These are phyloP conservation scores for Trichogramma pretiosum DNA, from an alignment of 1,140 invertebrate genomes.

Conservation along the genomic window DNA sequence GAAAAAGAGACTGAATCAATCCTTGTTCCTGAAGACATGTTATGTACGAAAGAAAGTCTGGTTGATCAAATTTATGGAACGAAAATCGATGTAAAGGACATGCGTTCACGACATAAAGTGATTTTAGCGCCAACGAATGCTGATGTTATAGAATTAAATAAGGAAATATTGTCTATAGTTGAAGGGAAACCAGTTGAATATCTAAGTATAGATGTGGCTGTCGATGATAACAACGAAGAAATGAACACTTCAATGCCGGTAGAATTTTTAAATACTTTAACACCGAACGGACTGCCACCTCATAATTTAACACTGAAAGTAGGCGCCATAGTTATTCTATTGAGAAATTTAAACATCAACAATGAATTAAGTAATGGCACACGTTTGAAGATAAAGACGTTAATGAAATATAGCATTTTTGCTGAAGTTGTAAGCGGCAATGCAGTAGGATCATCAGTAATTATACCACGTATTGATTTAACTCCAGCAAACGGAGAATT, in stretches of 20 bases:
- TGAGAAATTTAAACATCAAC: slow-evolving; percentile 37
- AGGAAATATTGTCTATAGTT: slow-evolving; percentile 2
- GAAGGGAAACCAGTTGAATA: background rate
- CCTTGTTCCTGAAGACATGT: no score
- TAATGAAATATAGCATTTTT: slow-evolving; percentile 37
- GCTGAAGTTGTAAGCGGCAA: slow-evolving; percentile 37
- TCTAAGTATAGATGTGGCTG: slow-evolving; percentile 3
- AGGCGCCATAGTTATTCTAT: slow-evolving; percentile 9
- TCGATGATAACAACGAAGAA: background rate
- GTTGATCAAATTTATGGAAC: slow-evolving; percentile 4
- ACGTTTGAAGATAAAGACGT: slow-evolving; percentile 32
- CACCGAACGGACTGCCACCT: slow-evolving; percentile 5
- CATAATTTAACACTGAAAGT: slow-evolving; percentile 11
- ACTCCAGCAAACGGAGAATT: background rate
- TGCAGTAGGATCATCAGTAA: background rate
- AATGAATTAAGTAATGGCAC: slow-evolving; percentile 39
- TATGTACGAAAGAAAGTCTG: background rate
- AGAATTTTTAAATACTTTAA: slow-evolving; percentile 12
- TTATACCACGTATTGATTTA: background rate
- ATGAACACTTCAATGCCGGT: background rate
- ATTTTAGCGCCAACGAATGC: background rate
- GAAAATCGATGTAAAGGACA: slow-evolving; percentile 7
- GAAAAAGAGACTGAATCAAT: no score
- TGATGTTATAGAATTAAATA: slow-evolving; percentile 8
- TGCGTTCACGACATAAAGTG: background rate